Evolutionary conservation across 2,797 vertebrate genomes (phyloP).

Genomic region (Geotrypetes seraphini): DNA sequence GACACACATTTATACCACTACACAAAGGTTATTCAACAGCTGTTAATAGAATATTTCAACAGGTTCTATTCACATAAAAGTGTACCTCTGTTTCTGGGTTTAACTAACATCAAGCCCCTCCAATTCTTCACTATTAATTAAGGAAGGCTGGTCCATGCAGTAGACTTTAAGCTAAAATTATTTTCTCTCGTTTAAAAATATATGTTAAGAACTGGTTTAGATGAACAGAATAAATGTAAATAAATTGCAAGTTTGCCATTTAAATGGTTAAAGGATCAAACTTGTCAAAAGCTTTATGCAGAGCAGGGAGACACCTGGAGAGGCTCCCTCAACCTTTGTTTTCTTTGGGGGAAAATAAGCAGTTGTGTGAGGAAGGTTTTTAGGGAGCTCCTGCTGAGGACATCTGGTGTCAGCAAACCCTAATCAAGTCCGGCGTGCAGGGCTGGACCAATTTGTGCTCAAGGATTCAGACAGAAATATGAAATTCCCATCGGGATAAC

Average conservation of each 20-base stretch:
- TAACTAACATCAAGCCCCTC: slow-evolving; percentile 10
- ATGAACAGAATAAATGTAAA: too few species aligned
- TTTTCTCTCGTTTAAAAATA: background rate
- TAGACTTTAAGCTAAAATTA: slow-evolving; percentile 2
- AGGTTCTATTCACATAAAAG: slow-evolving; percentile 25
- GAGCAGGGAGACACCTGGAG: slow-evolving; percentile 29
- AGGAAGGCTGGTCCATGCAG: slow-evolving; percentile 9
- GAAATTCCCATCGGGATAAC: slow-evolving; percentile 46
- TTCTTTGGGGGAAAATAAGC: slow-evolving; percentile 20
- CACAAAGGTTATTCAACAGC: too few species aligned
- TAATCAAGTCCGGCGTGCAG: slow-evolving; percentile 37
- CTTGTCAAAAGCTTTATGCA: slow-evolving; percentile 20
- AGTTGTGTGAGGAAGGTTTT: slow-evolving; percentile 33
- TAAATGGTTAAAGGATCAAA: slow-evolving; percentile 21
- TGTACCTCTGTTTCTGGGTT: slow-evolving; percentile 2
- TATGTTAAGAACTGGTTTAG: too few species aligned
- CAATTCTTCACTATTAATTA: slow-evolving; percentile 7
- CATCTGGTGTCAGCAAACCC: slow-evolving; percentile 40
- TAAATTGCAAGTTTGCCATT: slow-evolving; percentile 7
- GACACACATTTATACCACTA: too few species aligned
- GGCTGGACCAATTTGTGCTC: slow-evolving; percentile 34
- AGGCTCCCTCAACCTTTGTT: slow-evolving; percentile 38
- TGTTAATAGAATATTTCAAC: slow-evolving; percentile 29
- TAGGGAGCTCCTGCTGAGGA: slow-evolving; percentile 31
- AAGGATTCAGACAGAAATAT: slow-evolving; percentile 41